Evolutionary conservation across 2,888 invertebrate species (phyloP), one percentile per base, ranked within the genome.

Genomic region (Platycheirus rosarum): DNA sequence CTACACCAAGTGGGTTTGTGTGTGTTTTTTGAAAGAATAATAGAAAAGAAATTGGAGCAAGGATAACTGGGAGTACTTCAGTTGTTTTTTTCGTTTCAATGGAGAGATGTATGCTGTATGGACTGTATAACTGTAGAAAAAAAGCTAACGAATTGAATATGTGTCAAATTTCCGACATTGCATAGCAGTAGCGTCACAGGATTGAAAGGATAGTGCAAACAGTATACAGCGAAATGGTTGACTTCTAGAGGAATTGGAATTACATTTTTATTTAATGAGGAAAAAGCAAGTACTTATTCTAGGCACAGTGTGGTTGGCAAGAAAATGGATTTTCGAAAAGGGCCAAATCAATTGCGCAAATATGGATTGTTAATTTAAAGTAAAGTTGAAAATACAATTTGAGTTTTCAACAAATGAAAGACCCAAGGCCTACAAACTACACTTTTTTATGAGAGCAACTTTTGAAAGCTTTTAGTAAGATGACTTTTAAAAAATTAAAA

Each of bases 1-100:
- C 1, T 32, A 7, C 29, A 32, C 23, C 2, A 23, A 4, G 8
- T 32, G 29, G 1, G 29, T 32, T 32, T 40, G 16, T 57, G 44
- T 65, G 63, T 53, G 11, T 26, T 29, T 18, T 55, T 13, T n/a
- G 29, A 48, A 46, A 76, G 46, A 40, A 74, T 74, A 63, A 62
- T 49, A 46, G 40, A 42, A 40, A 70, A 40, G 48, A 53, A 80
- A 66, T 70, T 82, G 76, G 80, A 71, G 65, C 80, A 76, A 71
- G 76, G 75, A 80, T 80, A 75, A 51, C 69, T 71, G 46, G 62
- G 46, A 46, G 62, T 44, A 62, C 60, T 73, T 79, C 32, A 48
- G 29, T 37, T 26, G 5, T 65, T 68, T 37, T 57, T 68, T 68
- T 66, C 35, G 35, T 40, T 80, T 57, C 23, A 76, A 70, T 70